phyloP scores from a whole-genome alignment of 2,888 invertebrate genomes.

The Nomada lathburiana region DNA sequence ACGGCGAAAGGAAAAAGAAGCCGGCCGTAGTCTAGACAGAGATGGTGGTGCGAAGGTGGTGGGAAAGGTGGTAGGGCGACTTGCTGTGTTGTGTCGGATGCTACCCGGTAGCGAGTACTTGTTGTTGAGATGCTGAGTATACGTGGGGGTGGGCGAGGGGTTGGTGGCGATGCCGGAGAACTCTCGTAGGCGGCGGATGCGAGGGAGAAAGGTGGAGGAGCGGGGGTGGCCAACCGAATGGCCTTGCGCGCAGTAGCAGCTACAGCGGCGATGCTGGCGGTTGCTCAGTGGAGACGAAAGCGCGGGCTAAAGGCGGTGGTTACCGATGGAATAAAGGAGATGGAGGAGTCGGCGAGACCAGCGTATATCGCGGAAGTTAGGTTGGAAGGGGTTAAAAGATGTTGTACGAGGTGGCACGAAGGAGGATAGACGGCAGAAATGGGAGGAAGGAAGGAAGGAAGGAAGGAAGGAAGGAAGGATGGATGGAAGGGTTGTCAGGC shows the following conservation, averaged over 20 bases:
- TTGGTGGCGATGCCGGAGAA: conserved; percentile 58
- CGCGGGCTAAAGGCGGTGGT: conserved; percentile 66
- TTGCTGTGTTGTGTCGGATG: conserved; percentile 83
- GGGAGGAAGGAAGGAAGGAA: no score
- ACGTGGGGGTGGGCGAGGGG: conserved; percentile 58
- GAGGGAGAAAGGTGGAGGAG: conserved; percentile 43
- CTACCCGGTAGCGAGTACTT: conserved; percentile 82
- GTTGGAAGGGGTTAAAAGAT: conserved; percentile 47
- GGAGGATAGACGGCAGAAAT: conserved; percentile 17
- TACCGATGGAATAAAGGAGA: conserved; percentile 56
- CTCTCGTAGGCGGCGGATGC: conserved; percentile 56
- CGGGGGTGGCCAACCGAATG: conserved; percentile 76
- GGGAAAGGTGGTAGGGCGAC: conserved; percentile 75
- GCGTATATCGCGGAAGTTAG: conserved; percentile 51
- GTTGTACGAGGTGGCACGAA: conserved; percentile 27
- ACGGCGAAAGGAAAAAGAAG: conserved; percentile 12
- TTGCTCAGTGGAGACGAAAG: conserved; percentile 69
- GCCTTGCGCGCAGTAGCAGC: conserved; percentile 79
- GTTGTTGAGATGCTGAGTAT: conserved; percentile 81
- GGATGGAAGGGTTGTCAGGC: conserved; percentile 36
- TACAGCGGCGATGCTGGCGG: conserved; percentile 59
- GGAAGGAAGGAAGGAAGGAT: no score
- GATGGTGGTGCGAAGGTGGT: conserved; percentile 17
- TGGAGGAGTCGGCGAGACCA: conserved; percentile 25
- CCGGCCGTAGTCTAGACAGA: conserved; percentile 19